Conservation (phyloP, 1,140 invertebrate species). For the Yoshiicerus persimilis region DNA sequence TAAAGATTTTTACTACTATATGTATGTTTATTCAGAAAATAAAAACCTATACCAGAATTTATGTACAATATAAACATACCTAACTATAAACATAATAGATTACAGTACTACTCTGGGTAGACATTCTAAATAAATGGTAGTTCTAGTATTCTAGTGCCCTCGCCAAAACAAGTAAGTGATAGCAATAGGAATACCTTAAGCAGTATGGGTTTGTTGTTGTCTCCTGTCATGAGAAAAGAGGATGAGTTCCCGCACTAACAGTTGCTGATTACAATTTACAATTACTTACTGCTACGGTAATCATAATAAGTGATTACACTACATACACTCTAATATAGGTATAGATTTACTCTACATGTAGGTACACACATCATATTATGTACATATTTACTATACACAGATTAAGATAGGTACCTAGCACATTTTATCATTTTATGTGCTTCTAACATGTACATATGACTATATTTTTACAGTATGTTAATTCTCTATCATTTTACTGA, state of each 20-base stretch:
- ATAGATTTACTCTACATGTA: no score
- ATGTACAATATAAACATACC: not conserved
- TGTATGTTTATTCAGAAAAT: no score
- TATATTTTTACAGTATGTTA: not conserved
- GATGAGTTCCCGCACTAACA: constrained; percentile 1
- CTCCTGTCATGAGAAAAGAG: not conserved
- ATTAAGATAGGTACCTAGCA: not conserved
- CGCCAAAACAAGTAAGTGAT: not conserved
- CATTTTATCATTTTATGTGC: not conserved
- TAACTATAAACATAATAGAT: not conserved
- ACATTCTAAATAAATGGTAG: not conserved
- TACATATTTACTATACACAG: not conserved
- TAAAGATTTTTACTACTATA: no score
- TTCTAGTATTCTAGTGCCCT: constrained; percentile 15
- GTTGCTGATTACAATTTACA: not conserved
- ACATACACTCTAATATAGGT: not conserved
- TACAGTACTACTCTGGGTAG: not conserved
- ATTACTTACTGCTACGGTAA: not conserved
- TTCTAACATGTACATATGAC: not conserved
- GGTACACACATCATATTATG: not conserved
- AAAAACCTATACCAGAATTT: no score
- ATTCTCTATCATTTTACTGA: not conserved
- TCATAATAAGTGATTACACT: not conserved
- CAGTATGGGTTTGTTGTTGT: not conserved
- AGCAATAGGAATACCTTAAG: not conserved